These are phyloP conservation scores for Lagodon rhomboides DNA, from an alignment of 2,797 vertebrate genomes.

Conservation along the genomic window DNA sequence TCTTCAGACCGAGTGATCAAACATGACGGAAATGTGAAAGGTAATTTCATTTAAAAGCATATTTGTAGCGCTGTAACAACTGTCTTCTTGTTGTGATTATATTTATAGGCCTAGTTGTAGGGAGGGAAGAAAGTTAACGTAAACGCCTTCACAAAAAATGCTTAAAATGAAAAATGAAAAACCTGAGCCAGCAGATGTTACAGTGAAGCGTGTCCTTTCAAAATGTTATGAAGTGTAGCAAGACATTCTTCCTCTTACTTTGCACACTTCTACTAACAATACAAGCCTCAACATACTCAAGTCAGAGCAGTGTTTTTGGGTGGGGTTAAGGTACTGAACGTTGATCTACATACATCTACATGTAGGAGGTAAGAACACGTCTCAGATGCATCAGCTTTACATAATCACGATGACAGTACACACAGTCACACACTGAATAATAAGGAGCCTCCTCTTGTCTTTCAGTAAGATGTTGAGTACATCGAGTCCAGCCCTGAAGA, in stretches of 20 bases:
- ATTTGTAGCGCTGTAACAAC: conserved; percentile 2
- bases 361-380: not conserved
- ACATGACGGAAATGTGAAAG: conserved; percentile 68
- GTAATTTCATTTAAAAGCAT: conserved; percentile 51
- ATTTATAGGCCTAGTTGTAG: not conserved
- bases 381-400: not conserved
- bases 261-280: not conserved
- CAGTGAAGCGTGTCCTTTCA: not conserved
- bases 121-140: conserved; percentile 14
- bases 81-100: conserved; percentile 1
- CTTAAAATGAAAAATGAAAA: not conserved
- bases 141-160: not conserved
- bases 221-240: not conserved
- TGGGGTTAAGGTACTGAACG: not conserved
- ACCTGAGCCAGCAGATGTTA: not conserved
- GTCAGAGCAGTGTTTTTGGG: not conserved
- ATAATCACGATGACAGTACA: not conserved
- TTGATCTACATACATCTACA: not conserved
- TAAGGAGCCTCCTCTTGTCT: conserved; percentile 15
- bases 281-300: not conserved
- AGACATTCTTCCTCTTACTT: not conserved
- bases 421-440: conserved; percentile 21
- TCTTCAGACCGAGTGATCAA: conserved; percentile 36
- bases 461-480: conserved; percentile 74
- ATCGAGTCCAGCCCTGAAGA: conserved; percentile 58